Base-by-base conservation (phyloP, 1,140 invertebrate genomes). In the Holotrichia oblita region DNA sequence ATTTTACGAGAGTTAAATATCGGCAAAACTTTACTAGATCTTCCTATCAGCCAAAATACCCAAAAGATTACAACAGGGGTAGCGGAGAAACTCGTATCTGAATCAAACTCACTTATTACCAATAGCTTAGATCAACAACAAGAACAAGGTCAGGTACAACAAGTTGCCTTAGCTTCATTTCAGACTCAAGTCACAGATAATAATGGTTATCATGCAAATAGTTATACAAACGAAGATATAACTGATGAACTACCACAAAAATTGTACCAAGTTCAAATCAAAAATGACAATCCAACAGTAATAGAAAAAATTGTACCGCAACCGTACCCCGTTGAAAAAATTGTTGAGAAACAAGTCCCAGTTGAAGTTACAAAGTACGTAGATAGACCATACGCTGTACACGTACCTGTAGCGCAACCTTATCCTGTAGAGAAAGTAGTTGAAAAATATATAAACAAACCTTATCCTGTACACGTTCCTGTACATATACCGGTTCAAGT, bases 401-500 rank as follows among this genome's bases (percentile, higher is more conserved):
- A 92, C 78, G 86, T 88, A 40, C 87, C 88, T 79, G 86, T 88
- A 40, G 87, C 88, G 0, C 87, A 88, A 24, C 86, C 88, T 17
- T 91, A 89, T 80, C 90, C 89, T 27, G 89, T 90, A 0, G 88
- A 89, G 80, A 88, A 89, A 0, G 87, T 89, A 20, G 87, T 90
- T 0, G 87, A 88, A 84, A 48, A 73, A 22, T 78, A 78, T 42
- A 69, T 78, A 64, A 69, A 78, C 40, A 78, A 61, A 72, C 77
- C 77, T 17, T 79, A 40, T 79, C 75, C 34, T 24, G 77, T 78
- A 72, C 24, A 69, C 10, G 81, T 82, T 22, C 83, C 82, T 42
- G 78, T 83, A 12, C 84, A 90, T 81, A 83, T 88, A 12, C 85
- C 84, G 2, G 85, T 87, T 78, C 81, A 87, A 7, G 86, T 89